These are phyloP conservation scores for Tineola bisselliella DNA, from an alignment of 2,888 invertebrate genomes.

Conservation along the genomic window DNA sequence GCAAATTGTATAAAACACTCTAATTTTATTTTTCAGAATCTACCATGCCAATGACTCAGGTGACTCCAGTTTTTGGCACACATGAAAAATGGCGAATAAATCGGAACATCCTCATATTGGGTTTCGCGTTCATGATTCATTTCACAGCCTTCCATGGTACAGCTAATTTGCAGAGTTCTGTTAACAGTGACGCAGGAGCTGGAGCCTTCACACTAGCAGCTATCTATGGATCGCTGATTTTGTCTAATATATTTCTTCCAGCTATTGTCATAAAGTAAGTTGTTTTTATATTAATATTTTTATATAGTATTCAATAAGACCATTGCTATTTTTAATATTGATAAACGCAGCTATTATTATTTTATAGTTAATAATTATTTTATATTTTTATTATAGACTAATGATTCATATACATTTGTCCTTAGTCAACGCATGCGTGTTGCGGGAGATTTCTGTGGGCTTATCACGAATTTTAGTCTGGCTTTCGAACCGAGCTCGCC, in stretches of 20 bases:
- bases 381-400: no score
- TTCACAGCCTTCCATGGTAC: conserved; percentile 93
- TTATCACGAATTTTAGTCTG: no score
- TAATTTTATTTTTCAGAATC: no score
- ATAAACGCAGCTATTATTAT: no score
- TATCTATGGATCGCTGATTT: conserved; percentile 86
- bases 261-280: conserved; percentile 82
- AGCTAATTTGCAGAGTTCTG: conserved; percentile 84
- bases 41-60: conserved; percentile 27
- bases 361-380: no score
- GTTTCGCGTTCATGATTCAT: conserved; percentile 89
- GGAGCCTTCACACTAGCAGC: conserved; percentile 86
- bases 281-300: neutral
- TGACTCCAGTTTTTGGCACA: conserved; percentile 49
- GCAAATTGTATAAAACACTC: no score
- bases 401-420: no score
- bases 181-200: conserved; percentile 83
- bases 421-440: no score
- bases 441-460: no score
- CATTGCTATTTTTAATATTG: no score
- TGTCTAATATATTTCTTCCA: conserved; percentile 91
- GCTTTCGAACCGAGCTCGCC: no score
- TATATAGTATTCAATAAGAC: no score
- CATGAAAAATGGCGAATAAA: conserved; percentile 80
- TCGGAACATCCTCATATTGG: conserved; percentile 85